Conservation (phyloP, 2,113 vertebrate species). For the Lepidothrix coronata region DNA sequence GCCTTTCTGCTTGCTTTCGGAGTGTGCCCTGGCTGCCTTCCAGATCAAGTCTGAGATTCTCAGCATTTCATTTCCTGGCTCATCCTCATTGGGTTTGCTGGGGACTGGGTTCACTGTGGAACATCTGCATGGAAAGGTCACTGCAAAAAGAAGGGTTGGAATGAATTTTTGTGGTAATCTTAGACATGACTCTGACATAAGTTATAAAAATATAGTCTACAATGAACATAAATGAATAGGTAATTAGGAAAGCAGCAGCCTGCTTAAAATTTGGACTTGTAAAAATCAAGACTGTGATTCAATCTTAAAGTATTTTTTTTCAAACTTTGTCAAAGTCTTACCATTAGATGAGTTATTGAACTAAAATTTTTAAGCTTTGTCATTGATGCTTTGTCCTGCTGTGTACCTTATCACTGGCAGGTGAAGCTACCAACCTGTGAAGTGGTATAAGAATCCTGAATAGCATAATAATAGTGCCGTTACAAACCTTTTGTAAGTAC, state of each 20-base stretch:
- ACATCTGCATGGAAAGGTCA: background rate
- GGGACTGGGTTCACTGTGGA: background rate
- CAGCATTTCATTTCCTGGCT: constrained; percentile 67
- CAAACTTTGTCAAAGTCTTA: background rate
- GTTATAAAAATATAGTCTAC: constrained; percentile 22
- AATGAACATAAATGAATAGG: background rate
- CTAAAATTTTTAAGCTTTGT: background rate
- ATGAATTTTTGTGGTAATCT: background rate
- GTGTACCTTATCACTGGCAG: background rate
- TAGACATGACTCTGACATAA: background rate
- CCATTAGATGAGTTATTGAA: background rate
- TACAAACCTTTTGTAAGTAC: background rate
- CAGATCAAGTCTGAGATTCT: constrained; percentile 59
- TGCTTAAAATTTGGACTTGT: background rate
- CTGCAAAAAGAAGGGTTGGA: background rate
- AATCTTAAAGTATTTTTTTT: background rate
- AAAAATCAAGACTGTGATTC: background rate
- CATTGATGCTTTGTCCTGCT: background rate
- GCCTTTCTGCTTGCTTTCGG: background rate
- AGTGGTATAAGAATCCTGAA: background rate
- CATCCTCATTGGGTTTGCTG: background rate
- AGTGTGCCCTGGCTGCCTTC: constrained; percentile 44
- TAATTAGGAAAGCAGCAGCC: background rate
- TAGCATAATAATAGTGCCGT: background rate
- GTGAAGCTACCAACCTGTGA: background rate